These are phyloP conservation scores for Rhamnusium bicolor DNA, from an alignment of 2,888 invertebrate genomes.

Conservation along the genomic window DNA sequence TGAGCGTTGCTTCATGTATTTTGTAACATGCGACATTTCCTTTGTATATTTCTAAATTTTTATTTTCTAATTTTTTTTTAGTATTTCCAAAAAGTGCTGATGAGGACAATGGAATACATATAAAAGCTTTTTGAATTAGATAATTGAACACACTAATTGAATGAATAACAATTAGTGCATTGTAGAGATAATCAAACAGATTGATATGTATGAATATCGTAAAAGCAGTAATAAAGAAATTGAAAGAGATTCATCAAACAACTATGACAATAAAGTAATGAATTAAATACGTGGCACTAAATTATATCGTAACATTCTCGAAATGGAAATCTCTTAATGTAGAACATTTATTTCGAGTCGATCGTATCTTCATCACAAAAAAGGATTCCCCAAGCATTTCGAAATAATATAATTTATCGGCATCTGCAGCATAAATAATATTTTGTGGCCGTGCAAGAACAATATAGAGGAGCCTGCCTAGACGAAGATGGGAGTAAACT, in stretches of 20 bases:
- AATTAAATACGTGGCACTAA: constrained; percentile 30
- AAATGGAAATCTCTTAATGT: constrained; percentile 50
- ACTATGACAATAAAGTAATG: constrained; percentile 12
- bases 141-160: too few relatives aligned
- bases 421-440: constrained; percentile 57
- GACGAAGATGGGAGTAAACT: constrained; percentile 16
- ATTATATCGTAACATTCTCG: constrained; percentile 31
- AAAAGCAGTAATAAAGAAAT: neutral
- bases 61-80: too few relatives aligned
- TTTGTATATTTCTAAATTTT: too few relatives aligned
- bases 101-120: too few relatives aligned
- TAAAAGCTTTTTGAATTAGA: too few relatives aligned
- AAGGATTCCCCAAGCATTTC: constrained; percentile 47
- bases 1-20: too few relatives aligned
- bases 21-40: too few relatives aligned
- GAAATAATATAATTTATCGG: constrained; percentile 57
- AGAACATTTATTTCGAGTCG: constrained; percentile 53
- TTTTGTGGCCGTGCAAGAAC: constrained; percentile 42
- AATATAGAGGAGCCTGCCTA: constrained; percentile 36
- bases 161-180: too few relatives aligned
- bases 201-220: neutral
- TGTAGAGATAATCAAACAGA: neutral
- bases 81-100: too few relatives aligned
- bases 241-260: constrained; percentile 28
- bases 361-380: constrained; percentile 53